Conservation (phyloP, 2,797 vertebrate genomes). For the Pempheris klunzingeri region DNA sequence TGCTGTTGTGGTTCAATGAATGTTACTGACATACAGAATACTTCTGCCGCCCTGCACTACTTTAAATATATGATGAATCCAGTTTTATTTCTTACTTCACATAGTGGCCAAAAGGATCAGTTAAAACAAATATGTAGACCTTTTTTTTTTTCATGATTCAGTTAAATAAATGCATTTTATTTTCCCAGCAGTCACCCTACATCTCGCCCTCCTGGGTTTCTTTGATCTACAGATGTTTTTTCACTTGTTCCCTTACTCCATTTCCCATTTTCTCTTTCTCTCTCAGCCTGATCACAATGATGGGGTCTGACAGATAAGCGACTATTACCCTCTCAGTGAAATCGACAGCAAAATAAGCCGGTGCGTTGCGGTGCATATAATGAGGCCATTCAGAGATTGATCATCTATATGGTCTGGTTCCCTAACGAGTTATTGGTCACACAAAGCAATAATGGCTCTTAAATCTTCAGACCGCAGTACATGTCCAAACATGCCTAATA, state of each 20-base stretch:
- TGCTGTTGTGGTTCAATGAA: constrained; percentile 7
- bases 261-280: constrained; percentile 30
- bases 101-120: background rate
- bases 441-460: constrained; percentile 50
- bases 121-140: background rate
- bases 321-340: constrained; percentile 59
- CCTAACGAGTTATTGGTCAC: constrained; percentile 58
- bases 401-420: constrained; percentile 53
- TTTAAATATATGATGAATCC: background rate
- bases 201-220: constrained; percentile 15
- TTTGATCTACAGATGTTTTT: constrained; percentile 33
- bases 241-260: constrained; percentile 11
- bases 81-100: background rate
- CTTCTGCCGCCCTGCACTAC: background rate
- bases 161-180: constrained; percentile 13
- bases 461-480: constrained; percentile 36
- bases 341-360: constrained; percentile 44
- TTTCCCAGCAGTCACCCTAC: constrained; percentile 7
- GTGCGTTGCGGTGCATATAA: constrained; percentile 70
- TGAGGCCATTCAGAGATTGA: constrained; percentile 72
- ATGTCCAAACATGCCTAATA: constrained; percentile 47
- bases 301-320: constrained; percentile 60
- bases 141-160: background rate
- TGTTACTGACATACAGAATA: constrained; percentile 5
- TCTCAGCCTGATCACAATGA: constrained; percentile 38